A percentile compares a stretch with the other conserved stretches of the same genome.
Conservation (phyloP, 2,797 vertebrate genomes). For the Odontamblyopus lacepedii region DNA sequence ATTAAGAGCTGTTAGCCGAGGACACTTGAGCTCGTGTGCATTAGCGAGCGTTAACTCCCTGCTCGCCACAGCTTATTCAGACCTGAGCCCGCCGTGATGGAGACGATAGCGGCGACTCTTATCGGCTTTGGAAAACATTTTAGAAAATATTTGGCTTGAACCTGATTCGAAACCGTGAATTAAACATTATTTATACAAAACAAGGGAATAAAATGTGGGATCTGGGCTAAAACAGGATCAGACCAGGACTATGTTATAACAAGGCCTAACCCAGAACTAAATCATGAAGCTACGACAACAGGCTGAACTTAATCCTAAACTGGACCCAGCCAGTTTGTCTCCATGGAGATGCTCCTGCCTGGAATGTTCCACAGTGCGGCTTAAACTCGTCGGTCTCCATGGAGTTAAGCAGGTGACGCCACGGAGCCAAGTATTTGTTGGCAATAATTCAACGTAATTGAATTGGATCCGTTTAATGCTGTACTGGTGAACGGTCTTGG, state of each 20-base stretch:
- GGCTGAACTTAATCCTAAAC: no score
- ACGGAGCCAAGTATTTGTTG: no score
- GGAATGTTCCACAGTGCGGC: no score
- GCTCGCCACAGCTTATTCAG: conserved; percentile 70
- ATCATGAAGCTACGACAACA: not conserved
- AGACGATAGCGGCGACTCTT: conserved; percentile 16
- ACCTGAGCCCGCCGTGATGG: conserved; percentile 61
- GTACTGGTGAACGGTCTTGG: not conserved
- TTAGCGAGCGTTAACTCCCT: conserved; percentile 71
- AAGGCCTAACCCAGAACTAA: not conserved
- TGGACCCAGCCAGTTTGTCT: no score
- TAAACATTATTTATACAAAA: not conserved
- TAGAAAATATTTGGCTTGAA: not conserved
- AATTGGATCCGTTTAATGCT: no score
- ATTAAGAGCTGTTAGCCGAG: conserved; percentile 73
- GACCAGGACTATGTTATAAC: not conserved
- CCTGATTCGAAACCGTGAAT: not conserved
- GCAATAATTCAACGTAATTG: no score
- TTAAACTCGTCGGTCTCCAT: no score
- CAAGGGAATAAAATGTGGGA: not conserved
- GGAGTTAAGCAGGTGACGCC: no score
- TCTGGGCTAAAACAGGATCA: not conserved
- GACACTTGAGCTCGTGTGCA: conserved; percentile 74
- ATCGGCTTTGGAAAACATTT: not conserved
- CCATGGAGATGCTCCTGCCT: no score